Evolutionary conservation across 2,888 invertebrate genomes (phyloP), one percentile per base, ranked within the genome.

Genomic region (Eulithis testata): DNA sequence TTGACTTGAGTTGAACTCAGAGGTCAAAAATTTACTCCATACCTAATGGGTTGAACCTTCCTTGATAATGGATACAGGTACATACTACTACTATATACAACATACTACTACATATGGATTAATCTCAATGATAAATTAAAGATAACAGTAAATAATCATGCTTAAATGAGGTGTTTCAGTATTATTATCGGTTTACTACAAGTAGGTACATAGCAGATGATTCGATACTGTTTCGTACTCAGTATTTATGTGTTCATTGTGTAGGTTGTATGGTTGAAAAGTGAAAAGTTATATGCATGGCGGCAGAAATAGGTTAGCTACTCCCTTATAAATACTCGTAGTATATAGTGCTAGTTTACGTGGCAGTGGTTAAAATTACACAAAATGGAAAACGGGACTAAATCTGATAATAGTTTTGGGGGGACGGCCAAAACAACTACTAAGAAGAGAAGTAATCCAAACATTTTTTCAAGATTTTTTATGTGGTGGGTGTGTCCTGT

Each of bases 401-500:
- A 72, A 60, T 66, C 70, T 67, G 72, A 69, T 57, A 73, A 66
- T 56, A 58, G 47, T 52, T 67, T 58, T 11, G 58, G 69, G 56
- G 59, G 59, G 58, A 62, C 63, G 9, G 73, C 73, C 45, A 65
- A 69, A 45, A 70, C 63, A 69, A 63, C 63, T 9, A 68, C 76
- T 11, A 72, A 72, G 14, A 72, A 73, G 70, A 76, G 65, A 80
- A 81, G 69, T 60, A 87, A 86, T n/a, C 88, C 91, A 0, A 91
- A 90, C 68, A 65, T 88, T 52, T 66, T 93, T 1, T 90, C 93
- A 1, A 81, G 79, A 66, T 58, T 93, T 21, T 92, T 93, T 68
- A 74, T 93, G 45, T 93, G 93, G 80, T 93, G 93, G 93, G 80
- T 93, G 65, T 89, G 89, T 68, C 93, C 93, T 8, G 88, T 93